phyloP scores from a whole-genome alignment of 2,797 vertebrate species.

The Lemur catta region DNA sequence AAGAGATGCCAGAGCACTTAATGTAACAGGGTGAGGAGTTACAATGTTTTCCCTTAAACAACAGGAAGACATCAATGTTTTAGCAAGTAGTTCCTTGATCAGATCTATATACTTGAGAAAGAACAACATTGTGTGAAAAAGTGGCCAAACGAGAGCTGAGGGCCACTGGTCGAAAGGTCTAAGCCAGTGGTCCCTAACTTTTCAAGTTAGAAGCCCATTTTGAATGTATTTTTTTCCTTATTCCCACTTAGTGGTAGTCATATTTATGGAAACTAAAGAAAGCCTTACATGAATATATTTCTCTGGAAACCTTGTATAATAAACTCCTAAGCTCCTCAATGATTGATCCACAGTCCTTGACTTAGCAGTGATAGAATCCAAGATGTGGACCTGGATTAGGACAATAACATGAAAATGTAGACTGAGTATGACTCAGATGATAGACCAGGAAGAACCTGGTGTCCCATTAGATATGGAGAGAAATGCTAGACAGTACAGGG shows the following conservation, averaged over 20 bases:
- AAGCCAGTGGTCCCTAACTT: background rate
- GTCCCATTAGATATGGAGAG: background rate
- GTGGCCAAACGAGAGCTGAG: background rate
- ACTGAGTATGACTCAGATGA: background rate
- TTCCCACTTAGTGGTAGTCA: background rate
- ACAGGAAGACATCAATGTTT: background rate
- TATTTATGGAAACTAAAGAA: background rate
- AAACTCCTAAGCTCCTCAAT: accelerated
- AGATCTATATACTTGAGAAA: background rate
- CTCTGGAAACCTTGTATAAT: background rate
- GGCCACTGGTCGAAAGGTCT: background rate
- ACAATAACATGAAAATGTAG: background rate
- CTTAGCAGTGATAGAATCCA: background rate
- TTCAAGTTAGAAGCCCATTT: background rate
- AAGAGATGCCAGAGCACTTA: background rate
- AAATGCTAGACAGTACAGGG: background rate
- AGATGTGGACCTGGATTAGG: background rate
- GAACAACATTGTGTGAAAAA: background rate
- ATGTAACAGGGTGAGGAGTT: background rate
- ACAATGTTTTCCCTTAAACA: background rate
- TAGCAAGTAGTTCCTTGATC: background rate
- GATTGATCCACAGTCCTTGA: background rate
- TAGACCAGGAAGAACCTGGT: background rate
- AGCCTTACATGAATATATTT: accelerated
- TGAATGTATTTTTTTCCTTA: background rate